Conservation (phyloP, 2,888 invertebrate species). For the Heteropelma amictum region DNA sequence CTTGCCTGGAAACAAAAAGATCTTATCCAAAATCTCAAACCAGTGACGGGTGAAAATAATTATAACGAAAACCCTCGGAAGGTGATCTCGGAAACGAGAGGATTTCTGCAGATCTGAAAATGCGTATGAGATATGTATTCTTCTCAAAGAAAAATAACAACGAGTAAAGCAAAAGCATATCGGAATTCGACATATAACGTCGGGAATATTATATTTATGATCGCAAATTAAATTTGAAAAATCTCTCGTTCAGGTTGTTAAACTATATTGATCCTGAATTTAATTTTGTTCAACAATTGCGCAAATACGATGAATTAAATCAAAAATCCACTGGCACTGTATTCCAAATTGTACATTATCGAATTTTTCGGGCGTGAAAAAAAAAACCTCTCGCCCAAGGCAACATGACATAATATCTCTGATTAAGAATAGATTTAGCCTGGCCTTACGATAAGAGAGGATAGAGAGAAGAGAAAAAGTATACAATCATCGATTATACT, state of each 20-base stretch:
- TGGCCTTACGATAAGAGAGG: background rate
- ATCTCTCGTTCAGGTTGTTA: no score
- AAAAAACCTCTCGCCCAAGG: conserved; percentile 14
- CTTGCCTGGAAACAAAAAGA: background rate
- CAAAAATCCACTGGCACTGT: background rate
- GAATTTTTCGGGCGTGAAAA: conserved; percentile 29
- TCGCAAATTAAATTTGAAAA: no score
- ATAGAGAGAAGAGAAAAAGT: background rate
- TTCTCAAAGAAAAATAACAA: no score
- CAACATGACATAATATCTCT: conserved; percentile 44
- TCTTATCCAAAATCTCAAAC: background rate
- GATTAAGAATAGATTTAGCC: conserved; percentile 18
- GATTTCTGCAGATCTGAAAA: no score
- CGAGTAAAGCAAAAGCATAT: no score
- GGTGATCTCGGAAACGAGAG: no score
- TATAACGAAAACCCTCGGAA: background rate
- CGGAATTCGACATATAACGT: no score
- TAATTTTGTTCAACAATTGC: no score
- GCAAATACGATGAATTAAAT: no score
- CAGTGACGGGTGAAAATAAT: background rate
- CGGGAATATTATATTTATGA: no score
- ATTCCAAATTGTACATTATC: conserved; percentile 35
- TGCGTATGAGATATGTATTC: no score
- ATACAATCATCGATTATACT: conserved; percentile 17
- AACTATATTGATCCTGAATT: no score